Conservation (phyloP, 2,888 invertebrate species). For the Anthoptus insignis region DNA sequence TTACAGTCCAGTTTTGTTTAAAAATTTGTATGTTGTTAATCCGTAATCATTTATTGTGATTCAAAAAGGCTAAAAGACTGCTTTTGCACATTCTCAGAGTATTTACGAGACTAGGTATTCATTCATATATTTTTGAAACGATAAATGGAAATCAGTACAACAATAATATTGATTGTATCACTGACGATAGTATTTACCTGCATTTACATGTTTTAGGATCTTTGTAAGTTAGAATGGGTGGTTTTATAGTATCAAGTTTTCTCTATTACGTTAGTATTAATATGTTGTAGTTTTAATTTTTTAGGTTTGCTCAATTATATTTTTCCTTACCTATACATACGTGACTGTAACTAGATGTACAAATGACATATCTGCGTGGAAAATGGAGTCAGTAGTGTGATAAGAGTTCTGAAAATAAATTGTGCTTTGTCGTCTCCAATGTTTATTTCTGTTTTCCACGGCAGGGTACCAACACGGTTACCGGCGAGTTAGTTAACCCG, state of each 20-base stretch:
- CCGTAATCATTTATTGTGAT: conserved; percentile 23
- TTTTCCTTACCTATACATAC: conserved; percentile 34
- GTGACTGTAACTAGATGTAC: conserved; percentile 41
- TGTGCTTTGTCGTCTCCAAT: conserved; percentile 55
- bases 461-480: conserved; percentile 38
- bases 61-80: conserved; percentile 57
- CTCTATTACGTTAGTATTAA: conserved; percentile 22
- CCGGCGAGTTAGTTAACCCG: conserved; percentile 42
- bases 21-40: conserved; percentile 27
- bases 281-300: conserved; percentile 23
- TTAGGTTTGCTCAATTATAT: conserved; percentile 38
- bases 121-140: conserved; percentile 62
- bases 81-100: conserved; percentile 56
- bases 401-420: conserved; percentile 64
- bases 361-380: conserved; percentile 63
- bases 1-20: conserved; percentile 30
- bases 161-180: conserved; percentile 26
- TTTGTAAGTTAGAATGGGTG: conserved; percentile 32
- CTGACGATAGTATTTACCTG: conserved; percentile 27
- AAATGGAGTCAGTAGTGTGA: conserved; percentile 64
- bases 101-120: conserved; percentile 47
- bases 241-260: conserved; percentile 33
- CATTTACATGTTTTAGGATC: conserved; percentile 36
- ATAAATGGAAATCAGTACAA: conserved; percentile 11
- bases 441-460: conserved; percentile 80